These are phyloP conservation scores for Cygnus atratus DNA, from an alignment of 2,113 vertebrate genomes.

Conservation along the genomic window DNA sequence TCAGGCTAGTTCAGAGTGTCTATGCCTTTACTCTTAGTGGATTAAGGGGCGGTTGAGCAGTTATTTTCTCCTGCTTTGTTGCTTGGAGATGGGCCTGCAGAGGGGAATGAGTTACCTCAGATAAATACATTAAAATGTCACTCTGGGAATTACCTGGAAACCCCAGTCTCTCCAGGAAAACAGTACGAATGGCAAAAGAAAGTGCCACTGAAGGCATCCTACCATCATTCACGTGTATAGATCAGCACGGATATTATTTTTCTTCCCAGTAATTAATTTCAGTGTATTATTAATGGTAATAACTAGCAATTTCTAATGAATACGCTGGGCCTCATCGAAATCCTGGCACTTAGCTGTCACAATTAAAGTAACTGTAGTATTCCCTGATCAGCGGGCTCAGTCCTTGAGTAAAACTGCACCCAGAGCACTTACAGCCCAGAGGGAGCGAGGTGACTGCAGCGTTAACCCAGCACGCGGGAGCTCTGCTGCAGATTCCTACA, in stretches of 20 bases:
- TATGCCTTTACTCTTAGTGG: not conserved
- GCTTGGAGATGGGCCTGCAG: slow-evolving; percentile 21
- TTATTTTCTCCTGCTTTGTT: slow-evolving; percentile 38
- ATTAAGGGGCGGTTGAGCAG: slow-evolving; percentile 27
- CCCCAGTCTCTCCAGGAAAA: not conserved
- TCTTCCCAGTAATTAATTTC: slow-evolving; percentile 37
- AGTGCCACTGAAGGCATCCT: not conserved
- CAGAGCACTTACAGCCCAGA: too few relatives aligned
- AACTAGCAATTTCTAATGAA: slow-evolving; percentile 39
- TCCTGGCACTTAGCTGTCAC: not conserved
- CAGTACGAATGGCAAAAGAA: not conserved
- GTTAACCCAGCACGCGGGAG: not conserved
- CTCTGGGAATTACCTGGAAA: not conserved
- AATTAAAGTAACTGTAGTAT: slow-evolving; percentile 8
- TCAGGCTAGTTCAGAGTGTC: slow-evolving; percentile 51
- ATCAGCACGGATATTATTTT: not conserved
- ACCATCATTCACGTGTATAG: not conserved
- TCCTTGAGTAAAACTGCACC: not conserved
- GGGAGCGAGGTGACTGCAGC: not conserved
- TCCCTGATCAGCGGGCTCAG: not conserved
- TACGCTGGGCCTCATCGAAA: not conserved
- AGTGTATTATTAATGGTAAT: slow-evolving; percentile 45
- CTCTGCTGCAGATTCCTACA: not conserved
- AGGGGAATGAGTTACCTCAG: slow-evolving; percentile 13
- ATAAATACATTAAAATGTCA: not conserved